Conservation (phyloP, 2,888 invertebrate species). For the Hecatera dysodea region DNA sequence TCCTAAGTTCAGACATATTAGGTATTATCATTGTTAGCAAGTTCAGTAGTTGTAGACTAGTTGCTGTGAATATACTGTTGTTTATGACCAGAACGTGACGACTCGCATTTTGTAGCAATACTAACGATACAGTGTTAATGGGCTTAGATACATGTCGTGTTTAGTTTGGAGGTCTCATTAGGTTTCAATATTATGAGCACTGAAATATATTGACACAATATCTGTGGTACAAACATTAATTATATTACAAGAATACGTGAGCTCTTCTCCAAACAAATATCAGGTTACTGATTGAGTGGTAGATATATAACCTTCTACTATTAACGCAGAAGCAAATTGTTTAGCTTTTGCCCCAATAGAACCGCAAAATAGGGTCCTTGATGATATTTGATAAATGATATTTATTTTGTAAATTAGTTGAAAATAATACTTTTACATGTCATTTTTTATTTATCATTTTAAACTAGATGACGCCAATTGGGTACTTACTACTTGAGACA, state of each 20-base stretch:
- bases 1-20: slow-evolving; percentile 52
- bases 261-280: background rate
- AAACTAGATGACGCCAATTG: too few relatives aligned
- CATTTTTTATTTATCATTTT: too few relatives aligned
- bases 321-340: background rate
- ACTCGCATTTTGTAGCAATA: slow-evolving; percentile 40
- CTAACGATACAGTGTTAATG: slow-evolving; percentile 36
- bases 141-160: slow-evolving; percentile 4
- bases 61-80: slow-evolving; percentile 50
- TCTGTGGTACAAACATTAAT: too few relatives aligned
- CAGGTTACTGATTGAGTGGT: background rate
- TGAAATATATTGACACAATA: too few relatives aligned
- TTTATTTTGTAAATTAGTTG: too few relatives aligned
- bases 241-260: background rate
- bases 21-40: slow-evolving; percentile 54
- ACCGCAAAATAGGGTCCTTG: too few relatives aligned
- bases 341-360: background rate
- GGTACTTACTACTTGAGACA: too few relatives aligned
- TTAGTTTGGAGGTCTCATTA: background rate
- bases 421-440: too few relatives aligned
- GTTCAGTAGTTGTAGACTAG: slow-evolving; percentile 47
- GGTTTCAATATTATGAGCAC: background rate
- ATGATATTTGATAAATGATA: background rate
- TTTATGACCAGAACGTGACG: slow-evolving; percentile 54
- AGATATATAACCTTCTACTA: background rate